A percentile compares a stretch with the other conserved stretches of the same genome.
Conservation (phyloP, 2,888 invertebrate genomes). For the Unio pictorum region DNA sequence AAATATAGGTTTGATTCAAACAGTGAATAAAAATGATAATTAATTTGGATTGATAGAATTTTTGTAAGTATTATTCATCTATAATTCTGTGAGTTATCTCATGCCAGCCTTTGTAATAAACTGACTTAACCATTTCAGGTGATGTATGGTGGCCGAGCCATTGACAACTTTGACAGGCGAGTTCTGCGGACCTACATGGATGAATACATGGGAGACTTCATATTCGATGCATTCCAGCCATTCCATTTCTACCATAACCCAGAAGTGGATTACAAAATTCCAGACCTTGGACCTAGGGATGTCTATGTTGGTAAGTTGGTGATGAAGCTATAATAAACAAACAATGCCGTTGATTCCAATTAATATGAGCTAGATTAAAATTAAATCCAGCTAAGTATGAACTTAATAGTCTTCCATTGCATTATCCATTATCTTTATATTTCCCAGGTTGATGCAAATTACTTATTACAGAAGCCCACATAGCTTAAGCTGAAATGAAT, state of each 20-base stretch:
- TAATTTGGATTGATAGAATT: not conserved
- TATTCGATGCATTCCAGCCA: constrained; percentile 91
- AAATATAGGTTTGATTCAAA: too few relatives aligned
- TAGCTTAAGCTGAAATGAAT: too few relatives aligned
- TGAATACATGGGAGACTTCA: constrained; percentile 94
- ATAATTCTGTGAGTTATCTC: not conserved
- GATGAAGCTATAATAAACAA: not conserved
- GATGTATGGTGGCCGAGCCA: constrained; percentile 95
- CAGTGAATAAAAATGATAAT: too few relatives aligned
- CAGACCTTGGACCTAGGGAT: constrained; percentile 73
- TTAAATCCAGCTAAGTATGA: too few relatives aligned
- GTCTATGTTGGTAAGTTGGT: constrained; percentile 64
- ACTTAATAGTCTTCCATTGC: too few relatives aligned
- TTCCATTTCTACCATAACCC: constrained; percentile 89
- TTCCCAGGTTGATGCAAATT: too few relatives aligned
- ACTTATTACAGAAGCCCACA: too few relatives aligned
- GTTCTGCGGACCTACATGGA: constrained; percentile 91
- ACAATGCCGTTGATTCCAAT: too few relatives aligned
- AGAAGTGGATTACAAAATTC: constrained; percentile 84
- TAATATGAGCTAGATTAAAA: too few relatives aligned
- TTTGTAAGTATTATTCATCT: not conserved
- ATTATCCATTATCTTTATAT: too few relatives aligned
- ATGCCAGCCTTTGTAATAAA: not conserved
- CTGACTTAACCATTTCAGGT: constrained; percentile 75
- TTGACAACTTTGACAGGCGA: constrained; percentile 91